Base-by-base conservation (phyloP, 2,797 vertebrate species). In the Cichlasoma orientale region DNA sequence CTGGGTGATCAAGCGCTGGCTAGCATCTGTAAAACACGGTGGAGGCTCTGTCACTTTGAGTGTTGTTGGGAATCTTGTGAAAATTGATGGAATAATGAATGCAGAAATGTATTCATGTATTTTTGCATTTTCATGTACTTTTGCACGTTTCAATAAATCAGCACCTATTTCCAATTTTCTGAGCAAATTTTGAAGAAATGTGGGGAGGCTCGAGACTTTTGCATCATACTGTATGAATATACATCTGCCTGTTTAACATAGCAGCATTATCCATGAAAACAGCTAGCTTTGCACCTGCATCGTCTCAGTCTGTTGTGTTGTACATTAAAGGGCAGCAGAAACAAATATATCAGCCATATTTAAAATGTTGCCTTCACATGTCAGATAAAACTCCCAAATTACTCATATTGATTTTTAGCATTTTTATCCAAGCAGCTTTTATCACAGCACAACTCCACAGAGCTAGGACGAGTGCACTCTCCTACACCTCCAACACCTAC, bases 401-500 rank as follows among this genome's bases (percentile, higher is more conserved):
- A 38, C 12, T 6, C 12, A 1, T 44, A 16, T 57, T 27, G 25
- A 21, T 57, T 47, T 57, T 29, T 14, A 33, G 36, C 23, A 21
- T 4, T 2, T 73, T 29, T 57, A 56, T 56, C 23, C 36, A n/a
- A 2, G 27, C 29, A 16, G 41, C 1, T 44, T 44, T 44, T 5
- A 44, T 66, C 41, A 29, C 69, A 23, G 68, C 50, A 11, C 29
- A 38, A 9, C 56, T 72, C 33, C 53, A 72, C 53, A 72, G 36
- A 73, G 55, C 4, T 1, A 13, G 38, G 71, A 57, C 41, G 14
- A 72, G 31, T 27, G 33, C 33, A 36, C 3, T 71, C 53, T 72
- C 38, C 55, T 56, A 73, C 71, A 29, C 71, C 41, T 73, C 25
- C 54, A 73, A 73, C 71, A 73, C 71, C 25, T 73, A 73, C 71